phyloP scores from a whole-genome alignment of 2,888 invertebrate genomes.

The Pseudococcus longispinus region DNA sequence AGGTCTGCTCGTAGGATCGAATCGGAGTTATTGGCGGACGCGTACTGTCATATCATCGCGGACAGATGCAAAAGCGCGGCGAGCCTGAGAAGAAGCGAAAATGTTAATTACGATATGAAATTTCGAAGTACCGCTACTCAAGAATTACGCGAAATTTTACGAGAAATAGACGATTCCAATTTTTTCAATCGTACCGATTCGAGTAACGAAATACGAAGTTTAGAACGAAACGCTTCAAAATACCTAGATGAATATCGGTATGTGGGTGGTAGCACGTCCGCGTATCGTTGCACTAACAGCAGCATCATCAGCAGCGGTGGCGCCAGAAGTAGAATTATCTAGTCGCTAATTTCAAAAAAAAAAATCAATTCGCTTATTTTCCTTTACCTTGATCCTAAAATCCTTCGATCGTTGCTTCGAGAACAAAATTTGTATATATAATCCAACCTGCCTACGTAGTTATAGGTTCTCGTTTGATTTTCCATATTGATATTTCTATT shows the following conservation, averaged over 20 bases:
- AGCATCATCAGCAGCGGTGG: background rate
- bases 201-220: slow-evolving; percentile 29
- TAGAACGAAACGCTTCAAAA: slow-evolving; percentile 29
- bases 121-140: slow-evolving; percentile 36
- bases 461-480: too few relatives aligned
- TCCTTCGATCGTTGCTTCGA: background rate
- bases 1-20: slow-evolving; percentile 52
- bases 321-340: slow-evolving; percentile 39
- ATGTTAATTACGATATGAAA: background rate
- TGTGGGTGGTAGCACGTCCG: slow-evolving; percentile 37
- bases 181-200: slow-evolving; percentile 50
- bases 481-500: background rate
- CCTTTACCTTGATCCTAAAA: background rate
- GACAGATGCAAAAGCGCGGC: slow-evolving; percentile 46
- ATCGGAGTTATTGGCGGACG: slow-evolving; percentile 48
- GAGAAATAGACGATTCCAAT: slow-evolving; percentile 52
- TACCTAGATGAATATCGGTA: slow-evolving; percentile 52
- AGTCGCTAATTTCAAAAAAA: background rate
- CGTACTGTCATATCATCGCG: slow-evolving; percentile 50
- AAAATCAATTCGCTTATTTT: background rate
- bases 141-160: slow-evolving; percentile 50
- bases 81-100: slow-evolving; percentile 42
- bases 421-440: background rate
- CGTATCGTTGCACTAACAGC: slow-evolving; percentile 9
- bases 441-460: background rate